Conservation (phyloP, 2,113 vertebrate species). For the Fregetta grallaria region DNA sequence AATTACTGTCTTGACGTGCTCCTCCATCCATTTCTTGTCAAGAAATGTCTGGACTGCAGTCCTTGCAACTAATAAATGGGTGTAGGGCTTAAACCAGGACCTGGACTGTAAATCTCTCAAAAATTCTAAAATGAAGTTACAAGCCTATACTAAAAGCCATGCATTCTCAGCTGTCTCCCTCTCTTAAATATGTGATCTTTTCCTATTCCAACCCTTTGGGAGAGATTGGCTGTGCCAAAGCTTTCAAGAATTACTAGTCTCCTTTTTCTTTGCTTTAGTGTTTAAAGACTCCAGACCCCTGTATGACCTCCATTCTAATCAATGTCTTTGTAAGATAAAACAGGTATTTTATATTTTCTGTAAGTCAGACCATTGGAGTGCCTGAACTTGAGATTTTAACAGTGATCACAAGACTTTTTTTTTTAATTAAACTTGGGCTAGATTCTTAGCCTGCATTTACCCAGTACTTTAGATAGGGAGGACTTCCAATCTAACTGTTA, state of each 20-base stretch:
- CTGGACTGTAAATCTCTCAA: not conserved
- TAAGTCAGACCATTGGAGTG: not conserved
- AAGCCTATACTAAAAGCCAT: not conserved
- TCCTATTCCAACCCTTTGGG: not conserved
- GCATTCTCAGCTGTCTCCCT: not conserved
- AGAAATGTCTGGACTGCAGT: not conserved
- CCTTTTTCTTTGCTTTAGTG: not conserved
- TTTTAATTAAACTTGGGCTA: not conserved
- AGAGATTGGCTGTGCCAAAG: not conserved
- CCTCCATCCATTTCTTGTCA: not conserved
- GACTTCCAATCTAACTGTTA: not conserved
- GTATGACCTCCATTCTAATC: not conserved
- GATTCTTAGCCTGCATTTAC: not conserved
- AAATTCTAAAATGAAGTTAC: not conserved
- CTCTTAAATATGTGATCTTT: not conserved
- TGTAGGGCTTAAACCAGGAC: not conserved
- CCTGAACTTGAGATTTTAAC: not conserved
- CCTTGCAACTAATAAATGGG: not conserved
- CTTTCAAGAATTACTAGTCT: not conserved
- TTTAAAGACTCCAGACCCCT: not conserved
- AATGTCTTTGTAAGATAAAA: not conserved
- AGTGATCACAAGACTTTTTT: not conserved
- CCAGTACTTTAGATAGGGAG: not conserved
- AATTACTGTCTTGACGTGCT: not conserved
- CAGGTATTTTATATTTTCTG: not conserved